Base-by-base conservation (phyloP, 1,140 invertebrate genomes). In the Caenorhabditis remanei region DNA sequence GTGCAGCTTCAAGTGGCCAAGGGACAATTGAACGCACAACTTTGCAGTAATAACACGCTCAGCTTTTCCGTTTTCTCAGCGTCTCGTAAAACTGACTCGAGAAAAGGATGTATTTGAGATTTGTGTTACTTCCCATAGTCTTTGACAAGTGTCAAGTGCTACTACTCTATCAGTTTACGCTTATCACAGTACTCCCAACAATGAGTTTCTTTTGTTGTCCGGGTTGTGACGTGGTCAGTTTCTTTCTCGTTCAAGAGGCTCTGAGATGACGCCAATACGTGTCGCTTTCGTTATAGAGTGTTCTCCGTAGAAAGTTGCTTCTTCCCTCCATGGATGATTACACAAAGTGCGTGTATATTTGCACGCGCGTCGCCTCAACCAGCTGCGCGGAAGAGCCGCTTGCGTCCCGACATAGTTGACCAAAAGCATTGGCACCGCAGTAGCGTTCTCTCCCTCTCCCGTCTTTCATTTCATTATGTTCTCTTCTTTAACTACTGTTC, bases 381-480 rank as follows among this genome's bases (percentile, higher is more conserved):
- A 79, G 43, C 71, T 79, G 71, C 71, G 71, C 71, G 71, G 71
- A 79, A 79, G 71, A 79, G 71, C 71, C 46, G 46, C 71, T 79
- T 11, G 40, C 16, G 16, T 71, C 65, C 24, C 71, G 46, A 79
- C 43, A 75, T 16, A 75, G 40, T 50, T 79, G 71, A 79, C 71
- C 71, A 79, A 79, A 75, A 79, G 13, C 46, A 79, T 79, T 79
- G 71, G 71, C 71, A 79, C n/a, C 53, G 71, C 46, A 50, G 71
- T 50, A 79, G 46, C 53, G 46, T 79, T 79, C 71, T 79, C 53
- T 79, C 71, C 24, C 19, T 41, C 46, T 16, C 7, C 24, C 5
- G 43, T 50, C 43, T 4, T 32, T 46, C 67, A 48, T 46, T 75
- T 46, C 67, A 11, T 32, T 46, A 16, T 19, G 7, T 75, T 46